Base-by-base conservation (phyloP, 1,140 invertebrate genomes). In the Daktulosphaira vitifoliae region DNA sequence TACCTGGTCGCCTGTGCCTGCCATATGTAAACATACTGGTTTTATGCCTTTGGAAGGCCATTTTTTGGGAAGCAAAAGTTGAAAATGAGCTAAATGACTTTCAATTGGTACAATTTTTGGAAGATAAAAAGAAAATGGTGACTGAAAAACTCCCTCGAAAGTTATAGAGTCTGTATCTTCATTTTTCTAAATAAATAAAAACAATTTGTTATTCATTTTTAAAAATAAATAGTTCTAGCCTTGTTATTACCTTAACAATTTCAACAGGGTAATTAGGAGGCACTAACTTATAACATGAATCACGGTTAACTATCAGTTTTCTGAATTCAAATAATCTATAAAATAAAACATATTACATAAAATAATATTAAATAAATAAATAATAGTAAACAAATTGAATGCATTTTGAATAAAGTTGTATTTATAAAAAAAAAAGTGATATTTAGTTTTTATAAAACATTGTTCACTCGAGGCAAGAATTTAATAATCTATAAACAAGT, bases 1-100 rank as follows among this genome's bases (percentile, higher is more conserved):
- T 82, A 96, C 92, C 82, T 99, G 96, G 81, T 99, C 96, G 50
- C 96, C 96, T 65, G 96, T 99, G 44, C 95, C 95, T 65, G 96
- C 95, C 66, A 98, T 79, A 74, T 98, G 94, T 69, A 99, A 79
- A 76, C 92, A 92, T 26, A 97, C 80, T 18, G 94, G 93, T 74
- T 88, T 89, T 66, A 83, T 79, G 68, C 78, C 79, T 3, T 75
- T 74, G 3, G 22, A 20, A 11, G 52, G 49, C 92, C 92, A 96
- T 69, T 84, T 81, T 48, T 82, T 80, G 1, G 94, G 94, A 68
- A 97, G 73, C 52, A 97, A 74, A 39, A 92, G 79, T 78, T 92
- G 89, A 75, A 92, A 92, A 73, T 86, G 80, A 9, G 89, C 89
- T 66, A 81, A 85, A 74, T 89, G 84, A 1, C 86, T 82, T 71